Evolutionary conservation across 2,113 vertebrate species (phyloP), one percentile per base, ranked within the genome.

Genomic region (Myiagra hebetior): DNA sequence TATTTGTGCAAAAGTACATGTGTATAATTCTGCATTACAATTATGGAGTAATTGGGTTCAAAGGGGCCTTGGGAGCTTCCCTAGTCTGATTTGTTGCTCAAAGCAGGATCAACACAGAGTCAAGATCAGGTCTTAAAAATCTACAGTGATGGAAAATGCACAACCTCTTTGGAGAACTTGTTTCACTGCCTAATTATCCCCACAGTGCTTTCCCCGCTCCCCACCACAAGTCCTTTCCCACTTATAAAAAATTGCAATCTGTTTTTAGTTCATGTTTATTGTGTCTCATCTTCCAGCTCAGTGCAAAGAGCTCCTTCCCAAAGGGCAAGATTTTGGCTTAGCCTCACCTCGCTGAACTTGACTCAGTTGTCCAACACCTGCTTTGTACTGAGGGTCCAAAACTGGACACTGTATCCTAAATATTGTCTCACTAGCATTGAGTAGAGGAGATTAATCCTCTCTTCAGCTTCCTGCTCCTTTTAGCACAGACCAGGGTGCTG

Each of bases 281-380:
- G 7, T 50, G 8, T 55, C 26, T 76, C 44, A 41, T 55, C 18
- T 55, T 75, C 27, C 31, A 70, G 8, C 44, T 72, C 37, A 44
- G 50, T 47, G 27, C 28, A 35, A 59, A 67, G 37, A 72, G 7
- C 42, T 63, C 9, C 31, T 85, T 94, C 35, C 37, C 33, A 37
- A 49, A 75, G 33, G 49, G 11, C 12, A 64, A 60, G 37, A 50
- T 20, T 33, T 82, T 41, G 19, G 21, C 27, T 47, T 76, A 39
- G 28, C 35, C 10, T 31, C 5, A 12, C 5, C 1, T 4, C 0
- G 0, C 35, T 63, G 50, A 91, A 46, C 23, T 37, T 44, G 20
- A 57, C 16, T 46, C 16, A 60, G 21, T 44, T 77, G 27, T 57
- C 60, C 26, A 57, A n/a, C 6, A 16, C 12, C 24, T 39, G 41